Conservation (phyloP, 1,140 invertebrate species). For the Bicyclus anynana region DNA sequence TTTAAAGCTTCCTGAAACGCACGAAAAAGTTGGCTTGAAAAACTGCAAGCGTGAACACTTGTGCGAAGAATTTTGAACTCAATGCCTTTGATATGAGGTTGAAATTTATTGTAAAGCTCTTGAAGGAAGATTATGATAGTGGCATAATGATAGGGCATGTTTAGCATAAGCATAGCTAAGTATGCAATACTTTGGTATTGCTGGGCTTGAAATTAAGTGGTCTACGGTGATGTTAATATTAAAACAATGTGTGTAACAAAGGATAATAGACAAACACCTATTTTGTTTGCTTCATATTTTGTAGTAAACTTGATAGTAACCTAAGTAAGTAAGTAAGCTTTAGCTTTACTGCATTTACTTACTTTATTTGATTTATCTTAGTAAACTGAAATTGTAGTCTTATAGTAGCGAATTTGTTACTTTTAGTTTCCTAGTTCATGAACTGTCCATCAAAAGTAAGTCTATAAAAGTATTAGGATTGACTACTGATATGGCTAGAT, state of each 20-base stretch:
- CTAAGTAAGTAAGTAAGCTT: no score
- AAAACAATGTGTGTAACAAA: neutral
- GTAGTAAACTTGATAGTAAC: no score
- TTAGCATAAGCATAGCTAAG: slow-evolving; percentile 27
- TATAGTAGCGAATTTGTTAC: no score
- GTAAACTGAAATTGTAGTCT: no score
- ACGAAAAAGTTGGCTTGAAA: slow-evolving; percentile 19
- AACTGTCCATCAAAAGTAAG: no score
- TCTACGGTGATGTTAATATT: slow-evolving; percentile 1
- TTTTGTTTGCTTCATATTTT: neutral
- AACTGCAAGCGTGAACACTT: slow-evolving; percentile 14
- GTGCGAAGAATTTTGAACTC: slow-evolving; percentile 29
- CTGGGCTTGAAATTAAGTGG: slow-evolving; percentile 21
- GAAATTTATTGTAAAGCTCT: neutral
- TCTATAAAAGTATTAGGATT: no score
- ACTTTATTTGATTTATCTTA: no score
- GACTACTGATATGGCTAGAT: no score
- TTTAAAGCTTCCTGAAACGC: slow-evolving; percentile 11
- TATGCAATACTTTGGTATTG: slow-evolving; percentile 16
- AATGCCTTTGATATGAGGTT: slow-evolving; percentile 15
- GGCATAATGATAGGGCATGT: slow-evolving; percentile 26
- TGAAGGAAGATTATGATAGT: slow-evolving; percentile 16
- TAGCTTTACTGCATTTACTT: no score
- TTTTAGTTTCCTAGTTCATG: no score
- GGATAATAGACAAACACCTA: neutral